Conservation (phyloP, 1,140 invertebrate genomes). For the Oreohelix idahoensis region DNA sequence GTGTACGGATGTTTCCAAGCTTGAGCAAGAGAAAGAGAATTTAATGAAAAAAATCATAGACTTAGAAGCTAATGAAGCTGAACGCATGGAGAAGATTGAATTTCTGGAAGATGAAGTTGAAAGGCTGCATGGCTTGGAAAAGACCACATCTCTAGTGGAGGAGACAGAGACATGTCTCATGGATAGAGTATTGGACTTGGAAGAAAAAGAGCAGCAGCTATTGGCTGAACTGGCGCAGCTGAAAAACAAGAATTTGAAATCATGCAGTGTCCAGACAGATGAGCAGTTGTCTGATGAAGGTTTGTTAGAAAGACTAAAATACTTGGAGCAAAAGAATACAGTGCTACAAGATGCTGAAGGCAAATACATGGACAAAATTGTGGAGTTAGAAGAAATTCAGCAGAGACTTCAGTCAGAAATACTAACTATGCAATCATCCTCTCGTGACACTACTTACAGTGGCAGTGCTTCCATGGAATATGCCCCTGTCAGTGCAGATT, state of each 20-base stretch:
- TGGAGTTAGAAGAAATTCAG: slow-evolving; percentile 45
- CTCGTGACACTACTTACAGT: neutral
- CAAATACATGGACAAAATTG: slow-evolving; percentile 47
- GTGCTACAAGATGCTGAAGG: slow-evolving; percentile 47
- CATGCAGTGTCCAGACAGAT: neutral
- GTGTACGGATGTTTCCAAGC: slow-evolving; percentile 8
- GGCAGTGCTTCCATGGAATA: neutral
- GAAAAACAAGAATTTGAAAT: slow-evolving; percentile 3
- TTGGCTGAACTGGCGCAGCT: slow-evolving; percentile 2
- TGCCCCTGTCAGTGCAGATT: neutral
- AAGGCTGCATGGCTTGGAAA: slow-evolving; percentile 50
- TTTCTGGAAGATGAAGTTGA: slow-evolving; percentile 39
- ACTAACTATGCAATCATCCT: neutral
- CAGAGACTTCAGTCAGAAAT: slow-evolving; percentile 27
- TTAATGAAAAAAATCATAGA: slow-evolving; percentile 18
- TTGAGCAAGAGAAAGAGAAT: slow-evolving; percentile 30
- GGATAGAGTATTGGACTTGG: slow-evolving; percentile 68
- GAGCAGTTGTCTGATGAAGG: neutral
- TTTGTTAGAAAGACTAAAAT: slow-evolving; percentile 9
- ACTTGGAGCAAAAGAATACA: slow-evolving; percentile 40
- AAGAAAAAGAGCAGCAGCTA: slow-evolving; percentile 55
- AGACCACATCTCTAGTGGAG: slow-evolving; percentile 51
- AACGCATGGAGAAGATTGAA: slow-evolving; percentile 32
- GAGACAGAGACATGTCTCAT: slow-evolving; percentile 64
- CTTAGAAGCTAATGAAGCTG: neutral